Evolutionary conservation across 2,888 invertebrate genomes (phyloP), one percentile per base, ranked within the genome.

Genomic region (Mechanitis messenoides): DNA sequence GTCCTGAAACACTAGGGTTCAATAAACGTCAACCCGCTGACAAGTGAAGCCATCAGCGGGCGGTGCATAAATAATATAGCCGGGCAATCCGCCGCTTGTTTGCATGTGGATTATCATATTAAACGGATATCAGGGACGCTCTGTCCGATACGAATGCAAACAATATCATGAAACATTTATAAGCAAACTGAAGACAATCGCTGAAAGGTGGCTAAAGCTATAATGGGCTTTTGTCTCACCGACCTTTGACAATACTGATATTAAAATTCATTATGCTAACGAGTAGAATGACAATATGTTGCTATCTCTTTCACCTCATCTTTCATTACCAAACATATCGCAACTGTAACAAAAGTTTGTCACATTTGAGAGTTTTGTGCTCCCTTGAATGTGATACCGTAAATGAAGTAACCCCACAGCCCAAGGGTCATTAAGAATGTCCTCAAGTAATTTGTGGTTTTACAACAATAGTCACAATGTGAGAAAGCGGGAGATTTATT

Each of bases 41-140:
- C 80, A 79, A 84, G 79, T 80, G 77, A 83, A 84, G 79, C 84
- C 81, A 81, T 87, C 85, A 84, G 83, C 78, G 71, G 79, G 80
- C 86, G 84, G 81, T 87, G 87, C 87, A 89, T 89, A 88, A 88
- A 87, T 89, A 87, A 89, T 88, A 87, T 84, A 81, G 81, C 78
- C 80, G 79, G 84, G 82, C 87, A 84, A 88, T 87, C 86, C 86
- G 78, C 77, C 83, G 84, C 77, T 83, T 87, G 87, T 87, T 88
- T 90, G 89, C 89, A 88, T 87, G 81, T 76, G 84, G 87, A 90
- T 90, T 90, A 90, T 89, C 89, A 90, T 90, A 89, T 89, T 90
- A 90, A 89, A 87, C 87, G 85, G 85, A 87, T 88, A 87, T 85
- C 85, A 84, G 83, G 81, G 81, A 77, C 80, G 79, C 77, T 72